Base-by-base conservation (phyloP, 2,113 vertebrate genomes). In the Malaclemys terrapin region DNA sequence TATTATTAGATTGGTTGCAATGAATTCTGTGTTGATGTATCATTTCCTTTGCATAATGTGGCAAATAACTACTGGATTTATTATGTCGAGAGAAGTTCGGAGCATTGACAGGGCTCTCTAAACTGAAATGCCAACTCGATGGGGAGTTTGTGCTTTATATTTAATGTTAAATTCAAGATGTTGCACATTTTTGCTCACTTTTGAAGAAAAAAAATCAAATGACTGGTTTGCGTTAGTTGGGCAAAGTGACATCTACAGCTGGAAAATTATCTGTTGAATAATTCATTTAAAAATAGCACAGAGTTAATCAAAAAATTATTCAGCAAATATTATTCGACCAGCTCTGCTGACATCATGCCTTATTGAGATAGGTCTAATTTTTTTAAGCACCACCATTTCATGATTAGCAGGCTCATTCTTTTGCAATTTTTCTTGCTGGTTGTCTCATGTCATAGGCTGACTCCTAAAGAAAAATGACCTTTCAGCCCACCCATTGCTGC, bases 391-490 rank as follows among this genome's bases (percentile, higher is more conserved):
- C 89, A 88, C 89, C 86, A 91, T 96, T 93, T 80, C 52, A 11
- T 89, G 92, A 94, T 96, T 93, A 97, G 80, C 86, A 95, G 85
- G 49, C 47, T 91, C 69, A 42, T 84, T 93, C 93, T 90, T 94
- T 49, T 2, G 80, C 93, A 72, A 76, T 96, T 96, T 93, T 95
- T 95, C 94, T 91, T 93, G 75, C 84, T 85, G 54, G 85, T 88
- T 94, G 93, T 14, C 95, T 97, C 89, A 87, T 69, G 93, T 94
- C 42, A 69, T 49, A 49, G 1, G 2, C 42, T 20, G 54, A 80
- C 85, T 93, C 88, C 80, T 82, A 80, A 87, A 93, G 95, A 97
- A 97, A 97, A 97, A 95, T 89, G 1, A 80, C 84, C 92, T 89
- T 91, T 85, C 94, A 89, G 62, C 62, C 78, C 87, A 62, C 88